These are phyloP conservation scores for Alsophila aescularia DNA, from an alignment of 2,888 invertebrate genomes.

Conservation along the genomic window DNA sequence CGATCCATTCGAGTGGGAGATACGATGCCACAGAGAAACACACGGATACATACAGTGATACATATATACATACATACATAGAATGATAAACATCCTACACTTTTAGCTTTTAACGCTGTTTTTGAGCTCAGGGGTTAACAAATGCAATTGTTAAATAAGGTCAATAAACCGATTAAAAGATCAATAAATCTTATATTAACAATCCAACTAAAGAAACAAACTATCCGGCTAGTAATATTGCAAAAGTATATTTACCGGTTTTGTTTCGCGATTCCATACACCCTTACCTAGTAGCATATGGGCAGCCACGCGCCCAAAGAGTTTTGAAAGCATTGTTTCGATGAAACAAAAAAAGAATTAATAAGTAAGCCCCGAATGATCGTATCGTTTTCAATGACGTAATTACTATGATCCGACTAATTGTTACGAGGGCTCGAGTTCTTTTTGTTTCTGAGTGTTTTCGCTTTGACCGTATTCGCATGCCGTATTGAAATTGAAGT, in stretches of 20 bases:
- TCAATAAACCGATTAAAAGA: background rate
- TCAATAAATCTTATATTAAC: background rate
- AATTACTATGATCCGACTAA: constrained; percentile 80
- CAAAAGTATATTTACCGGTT: constrained; percentile 47
- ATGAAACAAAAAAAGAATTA: constrained; percentile 57
- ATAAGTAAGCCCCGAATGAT: constrained; percentile 67
- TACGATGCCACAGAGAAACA: too few relatives aligned
- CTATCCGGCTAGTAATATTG: constrained; percentile 15
- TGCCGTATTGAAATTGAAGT: constrained; percentile 75
- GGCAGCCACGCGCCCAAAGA: constrained; percentile 75
- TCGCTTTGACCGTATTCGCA: constrained; percentile 78
- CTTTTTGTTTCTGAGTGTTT: constrained; percentile 70
- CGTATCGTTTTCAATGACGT: constrained; percentile 78
- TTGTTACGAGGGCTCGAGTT: constrained; percentile 66
- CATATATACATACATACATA: too few relatives aligned
- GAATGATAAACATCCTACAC: too few relatives aligned
- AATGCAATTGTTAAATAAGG: too few relatives aligned
- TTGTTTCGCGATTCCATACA: constrained; percentile 47
- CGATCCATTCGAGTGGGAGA: too few relatives aligned
- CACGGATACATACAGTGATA: too few relatives aligned
- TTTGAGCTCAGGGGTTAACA: too few relatives aligned
- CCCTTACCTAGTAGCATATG: constrained; percentile 60
- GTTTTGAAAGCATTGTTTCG: constrained; percentile 69
- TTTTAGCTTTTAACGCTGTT: too few relatives aligned
- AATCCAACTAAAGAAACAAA: constrained; percentile 2